phyloP scores from a whole-genome alignment of 2,113 vertebrate species.

The Podilymbus podiceps region DNA sequence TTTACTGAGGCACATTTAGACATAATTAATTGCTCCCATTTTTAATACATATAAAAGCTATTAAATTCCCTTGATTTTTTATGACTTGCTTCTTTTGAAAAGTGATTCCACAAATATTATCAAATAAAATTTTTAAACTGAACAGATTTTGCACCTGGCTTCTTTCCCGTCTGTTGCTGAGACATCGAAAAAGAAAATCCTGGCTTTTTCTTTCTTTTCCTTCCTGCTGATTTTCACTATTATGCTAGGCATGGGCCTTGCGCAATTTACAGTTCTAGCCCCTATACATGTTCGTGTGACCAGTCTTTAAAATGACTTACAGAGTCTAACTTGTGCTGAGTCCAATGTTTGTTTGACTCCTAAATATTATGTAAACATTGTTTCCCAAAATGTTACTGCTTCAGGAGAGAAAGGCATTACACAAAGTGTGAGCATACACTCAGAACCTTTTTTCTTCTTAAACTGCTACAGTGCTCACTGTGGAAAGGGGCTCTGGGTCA shows the following conservation, averaged over 20 bases:
- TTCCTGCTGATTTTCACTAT: not conserved
- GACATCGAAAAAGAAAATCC: not conserved
- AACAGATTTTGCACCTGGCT: not conserved
- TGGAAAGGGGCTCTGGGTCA: not conserved
- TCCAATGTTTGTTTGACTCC: not conserved
- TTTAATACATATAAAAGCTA: slow-evolving; percentile 19
- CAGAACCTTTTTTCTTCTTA: not conserved
- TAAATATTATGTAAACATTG: not conserved
- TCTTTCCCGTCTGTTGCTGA: not conserved
- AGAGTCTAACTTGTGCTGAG: not conserved
- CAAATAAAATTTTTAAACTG: not conserved
- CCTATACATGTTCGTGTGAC: not conserved
- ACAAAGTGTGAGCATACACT: not conserved
- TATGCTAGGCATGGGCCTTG: not conserved
- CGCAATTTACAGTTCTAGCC: not conserved
- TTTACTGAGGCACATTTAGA: not conserved
- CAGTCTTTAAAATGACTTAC: not conserved
- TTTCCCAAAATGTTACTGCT: not conserved
- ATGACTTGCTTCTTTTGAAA: not conserved
- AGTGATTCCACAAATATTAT: not conserved
- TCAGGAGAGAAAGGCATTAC: not conserved
- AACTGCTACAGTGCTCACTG: not conserved
- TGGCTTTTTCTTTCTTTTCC: not conserved
- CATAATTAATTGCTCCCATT: slow-evolving; percentile 23
- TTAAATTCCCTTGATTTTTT: slow-evolving; percentile 3